Base-by-base conservation (phyloP, 2,888 invertebrate genomes). In the Scotopteryx bipunctaria region DNA sequence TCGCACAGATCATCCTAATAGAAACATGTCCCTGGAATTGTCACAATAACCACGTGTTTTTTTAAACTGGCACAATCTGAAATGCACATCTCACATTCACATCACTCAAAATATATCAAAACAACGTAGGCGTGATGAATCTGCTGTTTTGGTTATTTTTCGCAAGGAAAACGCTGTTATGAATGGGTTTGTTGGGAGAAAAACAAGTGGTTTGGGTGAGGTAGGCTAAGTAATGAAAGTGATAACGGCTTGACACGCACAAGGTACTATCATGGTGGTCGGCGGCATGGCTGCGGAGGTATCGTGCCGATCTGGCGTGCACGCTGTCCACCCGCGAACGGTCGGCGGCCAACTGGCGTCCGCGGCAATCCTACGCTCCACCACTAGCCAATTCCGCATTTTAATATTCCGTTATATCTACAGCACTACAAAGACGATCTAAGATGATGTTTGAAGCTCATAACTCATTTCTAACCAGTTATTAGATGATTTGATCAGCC, bases 241-340 rank as follows among this genome's bases (percentile, higher is more conserved):
- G 40, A 40, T 58, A 40, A 59, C n/a, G 50, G 23, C 62, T 64
- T 56, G 57, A 71, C 73, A 90, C 90, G 85, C 81, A 89, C 89
- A 90, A 76, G 86, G 88, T 78, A 90, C 89, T 76, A 90, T 83
- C 86, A 88, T 89, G 67, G 90, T 86, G 61, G 89, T 89, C 66
- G 90, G 90, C 78, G 90, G 90, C 90, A 90, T 90, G 81, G 71
- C 79, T 83, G 78, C 79, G 76, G 74, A 69, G 65, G 69, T 69
- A 66, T 66, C 69, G 77, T 73, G 77, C 73, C 71, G 71, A 64
- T 65, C 69, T 63, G 73, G 72, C 74, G 65, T 65, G 78, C 84
- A 80, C 86, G 83, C 82, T 81, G 76, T 81, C 82, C 79, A 75
- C 83, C 74, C 83, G 72, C 78, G 82, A 76, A 75, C 88, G 86